phyloP scores from a whole-genome alignment of 1,140 invertebrate species.

The Zeugodacus cucurbitae region DNA sequence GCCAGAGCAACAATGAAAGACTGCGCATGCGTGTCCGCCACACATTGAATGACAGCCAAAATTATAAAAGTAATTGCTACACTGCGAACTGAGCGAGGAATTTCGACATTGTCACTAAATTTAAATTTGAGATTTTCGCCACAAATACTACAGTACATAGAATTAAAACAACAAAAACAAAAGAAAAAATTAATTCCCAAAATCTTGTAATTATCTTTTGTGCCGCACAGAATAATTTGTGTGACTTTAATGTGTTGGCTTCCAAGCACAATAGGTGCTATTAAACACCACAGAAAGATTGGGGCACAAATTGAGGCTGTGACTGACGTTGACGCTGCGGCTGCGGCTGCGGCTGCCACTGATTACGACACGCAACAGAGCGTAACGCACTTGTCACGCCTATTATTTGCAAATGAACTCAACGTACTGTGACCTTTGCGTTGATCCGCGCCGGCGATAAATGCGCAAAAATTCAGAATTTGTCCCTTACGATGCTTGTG shows the following conservation, averaged over 20 bases:
- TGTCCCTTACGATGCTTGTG: background rate
- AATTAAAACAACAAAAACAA: background rate
- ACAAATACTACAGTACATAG: background rate
- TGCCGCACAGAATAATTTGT: background rate
- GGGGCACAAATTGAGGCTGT: background rate
- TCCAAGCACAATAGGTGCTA: background rate
- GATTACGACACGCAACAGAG: constrained; percentile 61
- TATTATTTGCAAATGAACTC: constrained; percentile 47
- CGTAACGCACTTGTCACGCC: constrained; percentile 63
- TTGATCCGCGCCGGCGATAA: constrained; percentile 22
- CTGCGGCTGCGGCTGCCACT: constrained; percentile 55
- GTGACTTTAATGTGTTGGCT: background rate
- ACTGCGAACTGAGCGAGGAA: background rate
- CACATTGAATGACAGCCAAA: background rate
- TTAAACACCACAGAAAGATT: background rate
- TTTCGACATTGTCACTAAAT: background rate
- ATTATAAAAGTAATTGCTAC: background rate
- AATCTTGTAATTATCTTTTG: constrained; percentile 32
- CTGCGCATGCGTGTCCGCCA: background rate
- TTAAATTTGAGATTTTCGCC: background rate
- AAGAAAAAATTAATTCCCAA: no score
- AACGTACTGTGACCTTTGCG: constrained; percentile 39
- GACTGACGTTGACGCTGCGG: constrained; percentile 48
- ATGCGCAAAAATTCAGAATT: background rate
- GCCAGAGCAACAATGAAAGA: background rate